Evolutionary conservation across 2,888 invertebrate genomes (phyloP).

Genomic region (Hydriomena furcata): DNA sequence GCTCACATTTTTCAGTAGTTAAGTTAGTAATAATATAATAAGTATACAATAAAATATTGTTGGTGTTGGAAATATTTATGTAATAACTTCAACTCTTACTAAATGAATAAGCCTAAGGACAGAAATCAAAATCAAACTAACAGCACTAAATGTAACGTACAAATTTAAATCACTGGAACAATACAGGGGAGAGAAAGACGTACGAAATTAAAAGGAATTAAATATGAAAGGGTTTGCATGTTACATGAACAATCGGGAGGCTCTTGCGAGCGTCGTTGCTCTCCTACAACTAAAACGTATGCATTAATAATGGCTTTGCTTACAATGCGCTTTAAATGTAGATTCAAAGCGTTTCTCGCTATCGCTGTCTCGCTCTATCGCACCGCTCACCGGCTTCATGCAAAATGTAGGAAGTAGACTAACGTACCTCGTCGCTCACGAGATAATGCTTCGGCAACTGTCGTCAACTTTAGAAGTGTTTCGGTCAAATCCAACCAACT

Average conservation of each 20-base stretch:
- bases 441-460: slow-evolving; percentile 62
- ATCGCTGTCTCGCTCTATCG: slow-evolving; percentile 49
- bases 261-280: slow-evolving; percentile 63
- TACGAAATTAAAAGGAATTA: slow-evolving; percentile 80
- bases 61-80: too few species aligned
- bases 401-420: slow-evolving; percentile 74
- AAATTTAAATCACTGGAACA: slow-evolving; percentile 18
- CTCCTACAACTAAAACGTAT: slow-evolving; percentile 81
- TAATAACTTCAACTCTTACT: too few species aligned
- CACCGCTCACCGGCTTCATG: slow-evolving; percentile 62
- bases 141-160: background rate
- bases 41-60: too few species aligned
- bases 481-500: background rate
- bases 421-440: slow-evolving; percentile 63
- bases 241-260: slow-evolving; percentile 75
- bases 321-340: slow-evolving; percentile 84
- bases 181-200: slow-evolving; percentile 62
- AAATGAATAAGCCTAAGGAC: too few species aligned
- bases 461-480: slow-evolving; percentile 16
- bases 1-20: too few species aligned
- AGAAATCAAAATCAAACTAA: background rate
- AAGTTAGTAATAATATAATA: too few species aligned
- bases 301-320: slow-evolving; percentile 82
- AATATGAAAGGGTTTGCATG: slow-evolving; percentile 80
- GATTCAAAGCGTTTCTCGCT: slow-evolving; percentile 67